Evolutionary conservation across 2,888 invertebrate species (phyloP).

Genomic region (Philopedon plagiatum): DNA sequence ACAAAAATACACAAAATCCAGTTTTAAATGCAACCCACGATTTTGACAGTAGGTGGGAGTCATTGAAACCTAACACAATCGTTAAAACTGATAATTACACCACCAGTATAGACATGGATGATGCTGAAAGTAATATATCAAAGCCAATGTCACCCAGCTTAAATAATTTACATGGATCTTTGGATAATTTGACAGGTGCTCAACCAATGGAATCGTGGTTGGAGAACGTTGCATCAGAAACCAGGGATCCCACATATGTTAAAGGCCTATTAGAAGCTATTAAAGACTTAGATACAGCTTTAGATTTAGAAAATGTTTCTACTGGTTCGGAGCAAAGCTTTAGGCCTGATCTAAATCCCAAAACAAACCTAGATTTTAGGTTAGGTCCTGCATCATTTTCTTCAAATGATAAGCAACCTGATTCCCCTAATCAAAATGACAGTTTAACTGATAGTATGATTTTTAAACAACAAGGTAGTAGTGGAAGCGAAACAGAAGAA

Average conservation of each 20-base stretch:
- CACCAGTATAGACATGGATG: constrained; percentile 52
- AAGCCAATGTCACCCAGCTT: constrained; percentile 70
- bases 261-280: constrained; percentile 75
- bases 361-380: constrained; percentile 59
- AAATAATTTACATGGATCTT: constrained; percentile 79
- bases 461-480: constrained; percentile 64
- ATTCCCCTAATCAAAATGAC: constrained; percentile 53
- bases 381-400: constrained; percentile 59
- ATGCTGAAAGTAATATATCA: constrained; percentile 62
- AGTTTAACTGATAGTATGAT: constrained; percentile 60
- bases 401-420: constrained; percentile 11
- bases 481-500: constrained; percentile 76
- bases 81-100: constrained; percentile 70
- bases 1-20: constrained; percentile 60
- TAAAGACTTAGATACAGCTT: constrained; percentile 75
- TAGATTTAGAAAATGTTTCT: constrained; percentile 73
- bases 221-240: constrained; percentile 1
- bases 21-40: constrained; percentile 65
- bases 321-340: constrained; percentile 72
- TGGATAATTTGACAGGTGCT: constrained; percentile 68
- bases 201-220: constrained; percentile 18
- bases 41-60: constrained; percentile 84
- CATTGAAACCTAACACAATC: constrained; percentile 77
- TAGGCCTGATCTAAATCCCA: constrained; percentile 3
- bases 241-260: constrained; percentile 70